Conservation (phyloP, 1,140 invertebrate genomes). For the Macrocentrus cingulum region DNA sequence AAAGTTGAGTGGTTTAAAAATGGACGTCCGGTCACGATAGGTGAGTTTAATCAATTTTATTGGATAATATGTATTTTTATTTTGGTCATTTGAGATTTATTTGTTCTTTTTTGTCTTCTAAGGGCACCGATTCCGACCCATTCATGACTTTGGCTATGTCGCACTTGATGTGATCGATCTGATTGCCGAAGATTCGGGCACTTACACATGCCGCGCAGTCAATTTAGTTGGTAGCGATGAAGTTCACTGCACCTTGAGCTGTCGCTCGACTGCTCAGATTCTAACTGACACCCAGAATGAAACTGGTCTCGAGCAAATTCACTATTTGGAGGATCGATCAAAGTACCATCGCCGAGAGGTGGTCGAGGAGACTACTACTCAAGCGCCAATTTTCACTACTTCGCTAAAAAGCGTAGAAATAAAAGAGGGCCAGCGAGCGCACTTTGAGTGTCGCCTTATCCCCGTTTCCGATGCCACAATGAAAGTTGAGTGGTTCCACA, state of each 20-base stretch:
- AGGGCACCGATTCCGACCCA: slow-evolving; percentile 88
- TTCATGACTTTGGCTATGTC: slow-evolving; percentile 95
- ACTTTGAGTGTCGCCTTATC: slow-evolving; percentile 94
- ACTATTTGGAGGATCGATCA: slow-evolving; percentile 81
- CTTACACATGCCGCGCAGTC: slow-evolving; percentile 91
- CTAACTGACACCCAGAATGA: slow-evolving; percentile 83
- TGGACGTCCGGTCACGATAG: slow-evolving; percentile 81
- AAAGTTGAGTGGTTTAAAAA: slow-evolving; percentile 95
- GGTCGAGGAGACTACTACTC: slow-evolving; percentile 80
- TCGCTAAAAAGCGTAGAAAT: slow-evolving; percentile 89
- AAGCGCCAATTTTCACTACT: slow-evolving; percentile 88
- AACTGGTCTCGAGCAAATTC: slow-evolving; percentile 81
- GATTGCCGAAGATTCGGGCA: slow-evolving; percentile 90
- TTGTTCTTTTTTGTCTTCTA: slow-evolving; percentile 30
- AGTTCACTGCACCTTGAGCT: slow-evolving; percentile 72
- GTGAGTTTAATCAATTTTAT: slow-evolving; percentile 47
- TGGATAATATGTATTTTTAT: not conserved
- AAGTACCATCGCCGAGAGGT: slow-evolving; percentile 73
- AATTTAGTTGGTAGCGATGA: slow-evolving; percentile 87
- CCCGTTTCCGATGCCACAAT: slow-evolving; percentile 95
- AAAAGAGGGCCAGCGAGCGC: slow-evolving; percentile 91
- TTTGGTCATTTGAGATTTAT: not conserved
- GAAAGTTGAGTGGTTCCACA: slow-evolving; percentile 98
- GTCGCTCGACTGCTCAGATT: slow-evolving; percentile 75
- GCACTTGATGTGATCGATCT: slow-evolving; percentile 88